These are phyloP conservation scores for Hirudinaria manillensis DNA, from an alignment of 2,888 invertebrate genomes.

Conservation along the genomic window DNA sequence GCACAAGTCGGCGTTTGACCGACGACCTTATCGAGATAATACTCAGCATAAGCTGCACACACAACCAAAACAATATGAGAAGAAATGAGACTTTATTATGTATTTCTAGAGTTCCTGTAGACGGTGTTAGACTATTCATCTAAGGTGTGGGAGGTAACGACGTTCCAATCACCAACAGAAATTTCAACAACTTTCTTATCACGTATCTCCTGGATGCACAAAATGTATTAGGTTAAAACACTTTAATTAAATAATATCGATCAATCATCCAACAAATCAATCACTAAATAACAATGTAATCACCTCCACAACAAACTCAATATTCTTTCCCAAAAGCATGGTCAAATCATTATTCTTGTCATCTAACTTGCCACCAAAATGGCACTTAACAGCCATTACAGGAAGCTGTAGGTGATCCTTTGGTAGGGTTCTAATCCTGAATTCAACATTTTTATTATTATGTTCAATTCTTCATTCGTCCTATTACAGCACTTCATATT, in stretches of 20 bases:
- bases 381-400: conserved; percentile 20
- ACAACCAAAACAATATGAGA: not conserved
- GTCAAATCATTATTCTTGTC: not conserved
- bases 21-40: conserved; percentile 1
- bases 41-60: not conserved
- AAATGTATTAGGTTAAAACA: no score
- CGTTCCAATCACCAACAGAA: not conserved
- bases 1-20: not conserved
- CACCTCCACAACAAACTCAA: conserved; percentile 25
- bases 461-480: no score
- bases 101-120: no score
- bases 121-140: not conserved
- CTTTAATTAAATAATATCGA: no score
- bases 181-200: not conserved
- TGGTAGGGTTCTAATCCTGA: conserved; percentile 26
- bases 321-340: conserved; percentile 12
- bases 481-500: no score
- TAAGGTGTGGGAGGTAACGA: not conserved
- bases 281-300: not conserved
- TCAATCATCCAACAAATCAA: no score
- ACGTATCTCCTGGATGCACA: no score
- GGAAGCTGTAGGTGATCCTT: conserved; percentile 14
- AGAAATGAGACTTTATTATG: not conserved
- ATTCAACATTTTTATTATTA: not conserved
- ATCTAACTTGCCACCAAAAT: conserved; percentile 10